Conservation (phyloP, 2,113 vertebrate species). For the Ariopsis seemanni region DNA sequence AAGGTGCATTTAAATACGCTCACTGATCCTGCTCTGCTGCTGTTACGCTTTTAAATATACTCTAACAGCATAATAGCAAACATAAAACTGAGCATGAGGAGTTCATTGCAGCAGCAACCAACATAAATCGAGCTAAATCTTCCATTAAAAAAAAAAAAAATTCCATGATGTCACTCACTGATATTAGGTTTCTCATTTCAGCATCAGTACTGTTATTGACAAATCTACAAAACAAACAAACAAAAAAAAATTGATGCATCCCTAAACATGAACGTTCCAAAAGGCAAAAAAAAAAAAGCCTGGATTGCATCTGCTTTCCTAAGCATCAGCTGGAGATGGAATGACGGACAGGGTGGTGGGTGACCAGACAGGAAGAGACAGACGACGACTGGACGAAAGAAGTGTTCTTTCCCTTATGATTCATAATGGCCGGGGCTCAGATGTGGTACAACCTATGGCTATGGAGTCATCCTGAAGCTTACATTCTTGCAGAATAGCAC, state of each 20-base stretch:
- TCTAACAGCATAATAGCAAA: not conserved
- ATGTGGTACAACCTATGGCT: not conserved
- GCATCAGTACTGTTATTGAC: not conserved
- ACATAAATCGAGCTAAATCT: not conserved
- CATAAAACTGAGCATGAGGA: not conserved
- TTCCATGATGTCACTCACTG: not conserved
- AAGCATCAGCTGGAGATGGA: not conserved
- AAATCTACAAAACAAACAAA: not conserved
- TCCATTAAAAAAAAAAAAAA: too few relatives aligned
- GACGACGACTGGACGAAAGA: not conserved
- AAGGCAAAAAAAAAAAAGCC: not conserved
- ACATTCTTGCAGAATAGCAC: not conserved
- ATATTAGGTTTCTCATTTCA: not conserved
- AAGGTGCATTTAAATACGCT: not conserved
- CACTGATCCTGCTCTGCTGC: not conserved
- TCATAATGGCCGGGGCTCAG: not conserved
- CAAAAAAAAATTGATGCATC: not conserved
- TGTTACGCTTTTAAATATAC: not conserved
- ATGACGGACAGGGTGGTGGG: not conserved
- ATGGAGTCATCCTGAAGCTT: not conserved
- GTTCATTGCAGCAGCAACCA: not conserved
- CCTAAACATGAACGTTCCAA: not conserved
- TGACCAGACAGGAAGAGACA: not conserved
- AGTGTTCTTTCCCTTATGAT: not conserved
- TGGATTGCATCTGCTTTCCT: conserved; percentile 22